phyloP scores from a whole-genome alignment of 2,113 vertebrate genomes.

The Hoplias malabaricus region DNA sequence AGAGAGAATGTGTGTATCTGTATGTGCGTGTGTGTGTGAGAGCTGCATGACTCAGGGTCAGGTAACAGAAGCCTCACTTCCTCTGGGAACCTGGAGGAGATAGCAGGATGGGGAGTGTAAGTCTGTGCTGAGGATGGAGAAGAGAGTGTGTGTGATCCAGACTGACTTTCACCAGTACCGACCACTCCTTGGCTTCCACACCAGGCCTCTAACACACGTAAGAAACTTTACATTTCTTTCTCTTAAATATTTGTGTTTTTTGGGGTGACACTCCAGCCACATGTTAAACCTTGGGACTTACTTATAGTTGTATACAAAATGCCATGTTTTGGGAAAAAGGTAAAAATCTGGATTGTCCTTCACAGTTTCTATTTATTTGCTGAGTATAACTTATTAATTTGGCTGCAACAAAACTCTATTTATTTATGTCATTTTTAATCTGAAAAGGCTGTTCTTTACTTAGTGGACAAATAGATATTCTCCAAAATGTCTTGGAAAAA shows the following conservation, averaged over 20 bases:
- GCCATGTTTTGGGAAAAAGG: too few species aligned
- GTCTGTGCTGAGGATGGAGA: constrained; percentile 57
- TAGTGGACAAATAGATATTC: too few species aligned
- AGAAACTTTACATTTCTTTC: constrained; percentile 50
- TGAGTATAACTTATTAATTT: too few species aligned
- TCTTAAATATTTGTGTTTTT: neutral
- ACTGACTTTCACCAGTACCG: constrained; percentile 81
- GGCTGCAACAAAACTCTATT: too few species aligned
- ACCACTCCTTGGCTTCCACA: constrained; percentile 60
- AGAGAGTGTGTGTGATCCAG: constrained; percentile 81
- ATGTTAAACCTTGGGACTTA: neutral
- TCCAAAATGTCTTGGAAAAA: too few species aligned
- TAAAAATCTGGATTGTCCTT: too few species aligned
- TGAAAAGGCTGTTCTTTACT: too few species aligned
- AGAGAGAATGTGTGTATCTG: constrained; percentile 28
- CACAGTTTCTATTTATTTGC: too few species aligned
- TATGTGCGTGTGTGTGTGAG: constrained; percentile 41
- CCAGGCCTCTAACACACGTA: constrained; percentile 68
- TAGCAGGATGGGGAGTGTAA: constrained; percentile 69
- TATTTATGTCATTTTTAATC: too few species aligned
- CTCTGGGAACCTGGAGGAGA: constrained; percentile 56
- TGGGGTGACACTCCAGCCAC: neutral
- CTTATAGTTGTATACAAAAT: too few species aligned
- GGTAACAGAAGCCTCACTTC: constrained; percentile 67
- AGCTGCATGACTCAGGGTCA: constrained; percentile 64